Conservation (phyloP, 2,113 vertebrate genomes). For the Junco hyemalis region DNA sequence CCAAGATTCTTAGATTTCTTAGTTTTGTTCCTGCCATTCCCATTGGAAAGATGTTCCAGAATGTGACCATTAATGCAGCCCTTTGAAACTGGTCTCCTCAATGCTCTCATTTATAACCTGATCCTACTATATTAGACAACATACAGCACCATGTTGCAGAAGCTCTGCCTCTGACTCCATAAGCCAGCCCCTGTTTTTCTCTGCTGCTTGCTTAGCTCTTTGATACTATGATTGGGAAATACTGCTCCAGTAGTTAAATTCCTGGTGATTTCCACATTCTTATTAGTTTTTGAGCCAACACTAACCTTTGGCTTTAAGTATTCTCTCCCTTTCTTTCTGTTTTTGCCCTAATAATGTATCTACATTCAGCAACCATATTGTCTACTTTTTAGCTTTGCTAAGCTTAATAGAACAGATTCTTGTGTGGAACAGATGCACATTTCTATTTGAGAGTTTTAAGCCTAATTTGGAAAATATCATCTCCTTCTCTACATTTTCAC, state of each 20-base stretch:
- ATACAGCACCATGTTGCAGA: constrained; percentile 1
- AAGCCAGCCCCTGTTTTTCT: not conserved
- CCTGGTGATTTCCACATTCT: not conserved
- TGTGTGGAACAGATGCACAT: not conserved
- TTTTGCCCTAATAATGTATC: not conserved
- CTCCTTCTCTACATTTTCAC: not conserved
- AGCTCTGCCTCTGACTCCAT: not conserved
- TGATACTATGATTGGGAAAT: not conserved
- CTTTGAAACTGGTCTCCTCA: not conserved
- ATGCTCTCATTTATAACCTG: not conserved
- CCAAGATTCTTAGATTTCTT: not conserved
- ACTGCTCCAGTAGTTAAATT: not conserved
- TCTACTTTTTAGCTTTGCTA: not conserved
- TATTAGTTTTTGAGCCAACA: not conserved
- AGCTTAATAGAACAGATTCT: not conserved
- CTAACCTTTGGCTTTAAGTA: not conserved
- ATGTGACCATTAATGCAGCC: not conserved
- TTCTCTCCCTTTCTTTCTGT: not conserved
- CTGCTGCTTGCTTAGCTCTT: not conserved
- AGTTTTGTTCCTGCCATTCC: not conserved
- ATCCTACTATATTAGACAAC: not conserved
- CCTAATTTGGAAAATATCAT: not conserved
- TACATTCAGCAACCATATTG: not conserved
- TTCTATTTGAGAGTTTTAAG: not conserved
- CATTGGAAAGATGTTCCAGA: not conserved